A percentile compares a stretch with the other conserved stretches of the same genome.
These are phyloP conservation scores for Meliscaeva auricollis DNA, from an alignment of 2,888 invertebrate species.

Conservation along the genomic window DNA sequence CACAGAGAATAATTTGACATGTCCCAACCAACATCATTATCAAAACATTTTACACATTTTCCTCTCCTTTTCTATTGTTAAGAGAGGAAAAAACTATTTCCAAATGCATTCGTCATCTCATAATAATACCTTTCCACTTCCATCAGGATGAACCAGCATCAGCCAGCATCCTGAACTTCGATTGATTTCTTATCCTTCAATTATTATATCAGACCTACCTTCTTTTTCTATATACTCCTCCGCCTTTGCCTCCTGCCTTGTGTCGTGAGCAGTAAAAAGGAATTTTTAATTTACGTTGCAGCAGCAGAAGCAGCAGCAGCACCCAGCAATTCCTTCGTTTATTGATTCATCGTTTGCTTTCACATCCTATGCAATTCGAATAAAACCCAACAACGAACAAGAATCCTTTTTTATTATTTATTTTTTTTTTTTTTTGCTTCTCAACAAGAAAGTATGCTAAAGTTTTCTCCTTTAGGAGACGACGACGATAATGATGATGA, in stretches of 20 bases:
- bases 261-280: slow-evolving; percentile 30
- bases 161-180: slow-evolving; percentile 7
- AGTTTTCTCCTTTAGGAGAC: slow-evolving; percentile 54
- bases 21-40: too few relatives aligned
- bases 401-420: not conserved
- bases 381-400: not conserved
- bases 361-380: slow-evolving; percentile 40
- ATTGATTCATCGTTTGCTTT: slow-evolving; percentile 72
- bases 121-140: slow-evolving; percentile 19
- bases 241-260: not conserved
- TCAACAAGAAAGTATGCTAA: slow-evolving; percentile 40
- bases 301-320: slow-evolving; percentile 49
- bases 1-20: not conserved
- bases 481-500: slow-evolving; percentile 35
- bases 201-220: slow-evolving; percentile 41
- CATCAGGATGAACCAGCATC: not conserved
- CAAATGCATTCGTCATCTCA: slow-evolving; percentile 32
- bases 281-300: slow-evolving; percentile 74
- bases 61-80: not conserved
- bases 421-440: not conserved
- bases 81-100: not conserved
- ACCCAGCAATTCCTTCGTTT: slow-evolving; percentile 62
- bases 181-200: slow-evolving; percentile 67
- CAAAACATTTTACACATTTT: not conserved
- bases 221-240: not conserved